Evolutionary conservation across 92 coral and sea anemone species (phyloP).

Genomic region (Paragorgia papillata): DNA sequence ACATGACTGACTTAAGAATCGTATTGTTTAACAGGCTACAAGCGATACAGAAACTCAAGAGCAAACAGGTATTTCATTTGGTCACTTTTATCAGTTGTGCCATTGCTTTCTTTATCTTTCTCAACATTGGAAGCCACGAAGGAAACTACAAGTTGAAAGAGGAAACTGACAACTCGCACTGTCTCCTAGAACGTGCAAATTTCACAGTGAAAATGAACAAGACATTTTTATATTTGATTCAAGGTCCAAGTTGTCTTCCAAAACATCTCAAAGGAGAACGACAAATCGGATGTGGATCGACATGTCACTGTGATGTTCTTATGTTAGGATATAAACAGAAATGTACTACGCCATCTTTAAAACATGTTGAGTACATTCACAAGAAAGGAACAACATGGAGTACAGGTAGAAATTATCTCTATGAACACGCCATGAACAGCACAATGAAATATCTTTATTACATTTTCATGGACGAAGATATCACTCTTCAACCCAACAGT

Average conservation of each 20-base stretch:
- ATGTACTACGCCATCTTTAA: slow-evolving; percentile 47
- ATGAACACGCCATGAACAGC: slow-evolving; percentile 57
- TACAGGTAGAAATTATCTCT: slow-evolving; percentile 72
- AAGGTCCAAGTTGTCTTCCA: slow-evolving; percentile 79
- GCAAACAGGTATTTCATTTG: too few relatives aligned
- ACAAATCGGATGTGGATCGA: slow-evolving; percentile 52
- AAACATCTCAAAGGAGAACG: slow-evolving; percentile 53
- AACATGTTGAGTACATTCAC: slow-evolving; percentile 58
- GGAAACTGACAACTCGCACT: too few relatives aligned
- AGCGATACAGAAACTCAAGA: too few relatives aligned
- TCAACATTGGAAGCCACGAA: too few relatives aligned
- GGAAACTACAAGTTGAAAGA: too few relatives aligned
- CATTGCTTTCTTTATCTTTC: too few relatives aligned
- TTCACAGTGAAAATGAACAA: neutral
- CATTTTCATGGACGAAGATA: slow-evolving; percentile 83
- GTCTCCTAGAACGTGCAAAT: too few relatives aligned
- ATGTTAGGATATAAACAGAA: slow-evolving; percentile 70
- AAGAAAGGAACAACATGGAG: slow-evolving; percentile 76
- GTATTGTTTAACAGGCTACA: too few relatives aligned
- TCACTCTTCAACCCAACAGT: slow-evolving; percentile 39
- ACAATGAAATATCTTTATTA: slow-evolving; percentile 65
- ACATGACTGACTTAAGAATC: too few relatives aligned
- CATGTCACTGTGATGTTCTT: slow-evolving; percentile 63
- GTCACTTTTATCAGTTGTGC: too few relatives aligned
- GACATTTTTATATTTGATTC: slow-evolving; percentile 70